A percentile compares a stretch with the other conserved stretches of the same genome.
phyloP scores from a whole-genome alignment of 2,888 invertebrate genomes.

The Drosophila colorata region DNA sequence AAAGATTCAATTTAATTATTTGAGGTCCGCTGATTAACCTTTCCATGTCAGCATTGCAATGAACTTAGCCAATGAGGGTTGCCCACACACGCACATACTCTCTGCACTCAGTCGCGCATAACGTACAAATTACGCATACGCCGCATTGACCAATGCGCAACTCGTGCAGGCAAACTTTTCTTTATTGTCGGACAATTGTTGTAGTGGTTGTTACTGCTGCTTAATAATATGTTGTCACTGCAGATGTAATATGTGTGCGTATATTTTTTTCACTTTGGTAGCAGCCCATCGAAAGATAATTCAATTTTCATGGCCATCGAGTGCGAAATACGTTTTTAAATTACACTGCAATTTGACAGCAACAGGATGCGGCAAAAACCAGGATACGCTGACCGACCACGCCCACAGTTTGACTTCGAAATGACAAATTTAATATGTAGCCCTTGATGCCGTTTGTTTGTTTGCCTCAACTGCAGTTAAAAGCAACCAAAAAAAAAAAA shows the following conservation, averaged over 20 bases:
- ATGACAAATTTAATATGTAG: conserved; percentile 79
- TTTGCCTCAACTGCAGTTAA: conserved; percentile 51
- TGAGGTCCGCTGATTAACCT: not conserved
- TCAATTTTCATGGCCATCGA: conserved; percentile 47
- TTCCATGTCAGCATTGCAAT: too few species aligned
- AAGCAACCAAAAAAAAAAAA: conserved; percentile 37
- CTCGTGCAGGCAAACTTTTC: conserved; percentile 7
- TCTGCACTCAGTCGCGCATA: not conserved
- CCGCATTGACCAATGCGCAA: conserved; percentile 1
- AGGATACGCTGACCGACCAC: conserved; percentile 17
- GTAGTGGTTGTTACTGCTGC: conserved; percentile 22
- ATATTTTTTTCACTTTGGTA: not conserved
- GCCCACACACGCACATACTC: not conserved
- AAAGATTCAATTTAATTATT: not conserved
- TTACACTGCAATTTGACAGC: conserved; percentile 54
- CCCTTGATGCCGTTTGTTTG: conserved; percentile 58
- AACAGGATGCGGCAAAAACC: conserved; percentile 22
- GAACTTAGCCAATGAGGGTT: too few species aligned
- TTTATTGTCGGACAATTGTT: conserved; percentile 9
- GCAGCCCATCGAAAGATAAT: conserved; percentile 31
- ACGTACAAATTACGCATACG: conserved; percentile 33
- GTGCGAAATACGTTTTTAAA: conserved; percentile 58
- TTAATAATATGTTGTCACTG: conserved; percentile 20
- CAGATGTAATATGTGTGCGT: conserved; percentile 5
- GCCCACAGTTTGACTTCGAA: conserved; percentile 45